phyloP scores from a whole-genome alignment of 2,888 invertebrate genomes.

The Rotaria sp. region DNA sequence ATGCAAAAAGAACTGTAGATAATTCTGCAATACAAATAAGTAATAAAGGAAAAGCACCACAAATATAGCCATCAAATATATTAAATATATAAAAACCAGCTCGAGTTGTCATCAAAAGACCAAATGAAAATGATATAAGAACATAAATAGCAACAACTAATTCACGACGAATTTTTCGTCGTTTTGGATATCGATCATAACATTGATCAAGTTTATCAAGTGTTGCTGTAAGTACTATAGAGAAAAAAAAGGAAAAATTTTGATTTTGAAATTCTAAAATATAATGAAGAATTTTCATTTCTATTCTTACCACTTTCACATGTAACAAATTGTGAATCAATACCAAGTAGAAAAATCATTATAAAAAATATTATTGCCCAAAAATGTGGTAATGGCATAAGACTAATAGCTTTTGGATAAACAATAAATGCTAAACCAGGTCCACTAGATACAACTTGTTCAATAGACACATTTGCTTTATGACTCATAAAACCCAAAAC shows the following conservation, averaged over 20 bases:
- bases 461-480: neutral
- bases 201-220: conserved; percentile 7
- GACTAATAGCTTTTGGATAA: conserved; percentile 6
- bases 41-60: neutral
- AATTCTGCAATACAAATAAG: neutral
- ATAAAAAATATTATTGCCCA: conserved; percentile 4
- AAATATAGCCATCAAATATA: neutral
- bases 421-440: conserved; percentile 22
- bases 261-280: neutral
- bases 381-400: conserved; percentile 18
- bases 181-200: neutral
- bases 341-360: conserved; percentile 14
- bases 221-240: neutral
- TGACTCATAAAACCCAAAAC: neutral
- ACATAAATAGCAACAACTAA: neutral
- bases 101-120: neutral
- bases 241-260: neutral
- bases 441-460: conserved; percentile 10
- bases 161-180: neutral
- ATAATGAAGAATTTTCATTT: too few relatives aligned
- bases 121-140: neutral
- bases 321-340: neutral
- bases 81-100: conserved; percentile 17
- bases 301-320: neutral
- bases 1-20: neutral